Conservation (phyloP, 1,140 invertebrate genomes). For the Drosophila azteca region DNA sequence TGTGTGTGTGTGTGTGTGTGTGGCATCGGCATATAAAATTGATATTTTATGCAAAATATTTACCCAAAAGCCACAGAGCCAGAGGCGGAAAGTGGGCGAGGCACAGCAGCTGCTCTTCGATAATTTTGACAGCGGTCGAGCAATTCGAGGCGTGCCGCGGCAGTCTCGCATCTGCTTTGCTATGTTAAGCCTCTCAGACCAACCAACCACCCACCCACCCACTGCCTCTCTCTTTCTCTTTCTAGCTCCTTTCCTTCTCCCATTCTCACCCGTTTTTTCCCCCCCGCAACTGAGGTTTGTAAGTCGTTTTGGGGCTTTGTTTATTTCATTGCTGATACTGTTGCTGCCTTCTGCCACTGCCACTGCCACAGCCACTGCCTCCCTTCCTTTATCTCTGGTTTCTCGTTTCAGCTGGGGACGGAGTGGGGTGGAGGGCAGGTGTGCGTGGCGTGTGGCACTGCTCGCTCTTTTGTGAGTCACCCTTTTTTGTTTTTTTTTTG, state of each 20-base stretch:
- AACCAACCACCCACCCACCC: too few species aligned
- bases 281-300: constrained; percentile 21
- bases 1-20: neutral
- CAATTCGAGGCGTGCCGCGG: constrained; percentile 8
- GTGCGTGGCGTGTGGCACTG: constrained; percentile 6
- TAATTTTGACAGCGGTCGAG: constrained; percentile 55
- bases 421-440: neutral
- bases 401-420: too few species aligned
- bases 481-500: constrained; percentile 53
- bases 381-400: constrained; percentile 11
- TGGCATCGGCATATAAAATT: constrained; percentile 59
- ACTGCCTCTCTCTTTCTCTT: neutral
- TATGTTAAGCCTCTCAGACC: too few species aligned
- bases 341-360: too few species aligned
- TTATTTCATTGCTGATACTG: constrained; percentile 52
- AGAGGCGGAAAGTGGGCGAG: neutral
- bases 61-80: constrained; percentile 47
- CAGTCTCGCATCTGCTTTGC: constrained; percentile 3
- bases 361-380: too few species aligned
- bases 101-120: constrained; percentile 56
- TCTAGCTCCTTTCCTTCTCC: neutral
- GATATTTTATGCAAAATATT: constrained; percentile 81
- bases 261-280: too few species aligned
- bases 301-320: constrained; percentile 67
- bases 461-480: constrained; percentile 36